phyloP scores from a whole-genome alignment of 2,113 vertebrate genomes.

The Bufo bufo region DNA sequence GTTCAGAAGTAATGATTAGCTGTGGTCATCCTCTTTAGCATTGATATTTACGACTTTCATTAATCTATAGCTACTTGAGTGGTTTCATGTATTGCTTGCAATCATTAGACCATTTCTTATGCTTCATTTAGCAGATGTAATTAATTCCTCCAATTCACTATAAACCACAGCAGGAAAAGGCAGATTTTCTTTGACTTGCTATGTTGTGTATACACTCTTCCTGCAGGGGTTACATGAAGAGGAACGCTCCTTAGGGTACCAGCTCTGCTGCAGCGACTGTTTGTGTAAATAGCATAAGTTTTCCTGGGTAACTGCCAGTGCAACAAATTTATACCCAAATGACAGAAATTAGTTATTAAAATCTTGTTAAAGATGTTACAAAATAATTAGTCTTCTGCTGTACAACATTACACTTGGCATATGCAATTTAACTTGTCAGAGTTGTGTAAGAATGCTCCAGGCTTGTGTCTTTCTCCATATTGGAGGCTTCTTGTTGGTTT shows the following conservation, averaged over 20 bases:
- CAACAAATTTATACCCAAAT: not conserved
- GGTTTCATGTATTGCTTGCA: not conserved
- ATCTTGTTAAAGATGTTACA: constrained; percentile 15
- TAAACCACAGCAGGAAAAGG: not conserved
- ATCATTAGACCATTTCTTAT: not conserved
- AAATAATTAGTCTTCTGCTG: not conserved
- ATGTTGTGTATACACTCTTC: not conserved
- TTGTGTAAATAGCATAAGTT: not conserved
- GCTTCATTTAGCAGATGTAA: not conserved
- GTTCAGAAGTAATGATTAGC: too few relatives aligned
- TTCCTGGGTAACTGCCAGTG: not conserved
- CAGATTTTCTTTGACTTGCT: not conserved
- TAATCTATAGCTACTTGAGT: not conserved
- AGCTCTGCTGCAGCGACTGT: not conserved
- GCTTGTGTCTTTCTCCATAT: not conserved
- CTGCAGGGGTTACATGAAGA: not conserved
- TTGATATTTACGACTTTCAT: too few relatives aligned
- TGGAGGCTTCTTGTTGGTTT: not conserved
- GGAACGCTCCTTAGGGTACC: not conserved
- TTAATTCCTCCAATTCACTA: not conserved
- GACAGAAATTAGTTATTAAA: constrained; percentile 19
- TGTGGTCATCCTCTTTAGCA: too few relatives aligned
- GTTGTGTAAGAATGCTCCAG: not conserved
- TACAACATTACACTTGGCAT: not conserved
- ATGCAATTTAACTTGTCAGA: not conserved